Evolutionary conservation across 1,140 invertebrate genomes (phyloP).

Genomic region (Ylistrum balloti): DNA sequence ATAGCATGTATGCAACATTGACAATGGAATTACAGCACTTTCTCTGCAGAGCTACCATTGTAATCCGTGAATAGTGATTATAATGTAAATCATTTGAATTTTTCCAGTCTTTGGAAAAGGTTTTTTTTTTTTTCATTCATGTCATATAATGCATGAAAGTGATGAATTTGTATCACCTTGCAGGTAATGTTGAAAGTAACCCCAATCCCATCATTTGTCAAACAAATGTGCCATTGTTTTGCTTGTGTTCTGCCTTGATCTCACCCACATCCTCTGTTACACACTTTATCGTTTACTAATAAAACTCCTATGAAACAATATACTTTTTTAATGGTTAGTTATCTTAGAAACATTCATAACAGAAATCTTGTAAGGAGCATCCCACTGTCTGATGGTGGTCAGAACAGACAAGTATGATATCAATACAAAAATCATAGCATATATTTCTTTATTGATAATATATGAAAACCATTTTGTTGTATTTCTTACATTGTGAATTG

Average conservation of each 20-base stretch:
- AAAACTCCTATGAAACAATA: neutral
- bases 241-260: constrained; percentile 4
- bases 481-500: constrained; percentile 29
- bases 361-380: no score
- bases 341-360: no score
- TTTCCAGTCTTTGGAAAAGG: neutral
- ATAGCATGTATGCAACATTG: neutral
- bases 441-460: constrained; percentile 36
- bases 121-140: neutral
- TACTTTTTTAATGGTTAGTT: no score
- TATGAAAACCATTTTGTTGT: constrained; percentile 40
- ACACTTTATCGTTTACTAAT: constrained; percentile 13
- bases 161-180: neutral
- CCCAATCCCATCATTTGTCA: neutral
- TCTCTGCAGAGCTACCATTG: no score
- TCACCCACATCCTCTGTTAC: constrained; percentile 5
- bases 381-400: no score
- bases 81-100: neutral
- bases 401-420: neutral
- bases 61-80: no score
- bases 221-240: constrained; percentile 16
- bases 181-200: neutral
- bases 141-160: neutral
- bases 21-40: no score
- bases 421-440: neutral